phyloP scores from a whole-genome alignment of 2,888 invertebrate species.

The Drosophila helvetica region DNA sequence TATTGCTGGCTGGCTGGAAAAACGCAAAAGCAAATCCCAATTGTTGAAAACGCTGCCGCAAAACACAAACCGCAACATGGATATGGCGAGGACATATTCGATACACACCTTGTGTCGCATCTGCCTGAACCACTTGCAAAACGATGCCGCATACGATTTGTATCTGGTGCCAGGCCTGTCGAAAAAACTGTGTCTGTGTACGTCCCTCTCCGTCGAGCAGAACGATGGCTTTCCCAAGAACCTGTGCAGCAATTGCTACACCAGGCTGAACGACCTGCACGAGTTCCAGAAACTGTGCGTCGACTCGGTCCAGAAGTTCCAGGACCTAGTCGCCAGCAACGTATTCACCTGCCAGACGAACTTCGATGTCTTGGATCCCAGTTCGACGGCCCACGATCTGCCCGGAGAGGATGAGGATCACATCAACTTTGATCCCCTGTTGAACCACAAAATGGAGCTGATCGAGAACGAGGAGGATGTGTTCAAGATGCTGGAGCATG shows the following conservation, averaged over 20 bases:
- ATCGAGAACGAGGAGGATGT: constrained; percentile 81
- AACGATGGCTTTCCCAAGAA: constrained; percentile 81
- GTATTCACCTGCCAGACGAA: constrained; percentile 58
- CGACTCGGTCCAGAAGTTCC: constrained; percentile 79
- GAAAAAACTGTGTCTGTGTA: constrained; percentile 80
- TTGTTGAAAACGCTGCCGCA: constrained; percentile 20
- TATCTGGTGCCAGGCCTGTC: constrained; percentile 79
- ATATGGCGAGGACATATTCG: constrained; percentile 65
- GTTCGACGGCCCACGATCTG: constrained; percentile 42
- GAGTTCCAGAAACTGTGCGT: constrained; percentile 80
- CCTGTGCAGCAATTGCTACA: constrained; percentile 77
- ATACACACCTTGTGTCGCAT: constrained; percentile 81
- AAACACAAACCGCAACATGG: constrained; percentile 53
- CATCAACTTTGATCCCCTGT: constrained; percentile 75
- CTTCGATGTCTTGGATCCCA: constrained; percentile 76
- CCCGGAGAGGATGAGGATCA: constrained; percentile 76
- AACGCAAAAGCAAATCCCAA: constrained; percentile 18
- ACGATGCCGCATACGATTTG: constrained; percentile 74
- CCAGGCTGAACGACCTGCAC: constrained; percentile 78
- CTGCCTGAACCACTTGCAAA: constrained; percentile 76
- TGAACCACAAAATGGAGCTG: constrained; percentile 79
- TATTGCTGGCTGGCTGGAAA: constrained; percentile 53
- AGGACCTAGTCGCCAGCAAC: constrained; percentile 73
- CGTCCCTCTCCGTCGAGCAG: constrained; percentile 79
- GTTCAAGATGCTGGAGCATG: constrained; percentile 80